Evolutionary conservation across 1,140 invertebrate species (phyloP), one percentile per base, ranked within the genome.

Genomic region (Leptonema lineaticorne): DNA sequence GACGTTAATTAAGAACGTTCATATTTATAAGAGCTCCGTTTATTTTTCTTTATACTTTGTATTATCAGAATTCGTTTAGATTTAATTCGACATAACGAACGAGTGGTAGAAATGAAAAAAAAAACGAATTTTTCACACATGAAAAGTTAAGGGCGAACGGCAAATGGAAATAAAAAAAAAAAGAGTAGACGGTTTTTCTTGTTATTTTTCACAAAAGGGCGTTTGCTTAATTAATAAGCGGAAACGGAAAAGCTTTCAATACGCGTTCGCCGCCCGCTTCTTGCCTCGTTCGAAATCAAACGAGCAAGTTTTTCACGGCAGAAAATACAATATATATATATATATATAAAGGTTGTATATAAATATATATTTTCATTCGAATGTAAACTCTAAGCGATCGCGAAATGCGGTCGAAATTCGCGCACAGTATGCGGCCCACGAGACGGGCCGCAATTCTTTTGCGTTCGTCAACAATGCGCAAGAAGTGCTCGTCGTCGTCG

Each of bases 201-300:
- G 37, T 16, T 9, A 45, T n/a, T 2, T 9, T 16, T 9, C 29
- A 30, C 33, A 41, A 68, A 68, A 33, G 29, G 58, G 45, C 33
- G 53, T 60, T 27, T 18, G 57, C 28, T 41, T 62, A 59, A 68
- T 60, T 60, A 53, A 68, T 60, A 62, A 53, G 41, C 57, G 45
- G 50, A 41, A 58, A 59, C 53, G 57, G 57, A 68, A 68, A 68
- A 45, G 53, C 53, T 59, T 56, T 68, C 67, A 68, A 68, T 68
- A 68, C 67, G 26, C 58, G 14, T 37, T 26, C 30, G n/a, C 50
- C 50, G 62, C 50, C 29, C 62, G 37, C 22, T 46, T 64, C 45
- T 46, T 64, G 50, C 50, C n/a, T 64, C 50, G 62, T 46, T 62
- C 27, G 29, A 2, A 58, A 27, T 28, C 16, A 20, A 48, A 48